Evolutionary conservation across 2,888 invertebrate genomes (phyloP), one percentile per base, ranked within the genome.

Genomic region (Cerastis leucographa): DNA sequence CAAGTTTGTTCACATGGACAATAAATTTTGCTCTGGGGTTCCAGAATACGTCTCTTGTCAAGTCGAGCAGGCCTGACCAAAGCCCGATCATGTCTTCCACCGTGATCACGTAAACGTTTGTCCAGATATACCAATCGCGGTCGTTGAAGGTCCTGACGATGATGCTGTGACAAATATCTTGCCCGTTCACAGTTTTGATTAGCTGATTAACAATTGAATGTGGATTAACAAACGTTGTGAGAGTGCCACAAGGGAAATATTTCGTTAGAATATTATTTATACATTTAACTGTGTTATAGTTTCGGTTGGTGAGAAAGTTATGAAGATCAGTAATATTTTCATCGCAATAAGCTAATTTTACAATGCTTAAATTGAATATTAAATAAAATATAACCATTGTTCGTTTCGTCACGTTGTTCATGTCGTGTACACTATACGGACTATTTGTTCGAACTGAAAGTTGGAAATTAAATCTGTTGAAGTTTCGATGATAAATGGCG

Each of bases 11-110:
- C 8, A 93, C 25, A 59, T 87, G 73, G 2, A 94, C 25, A 44
- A 94, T 88, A 81, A 92, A 91, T 77, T 88, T 89, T 17, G 92
- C 94, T 85, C 86, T 90, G 22, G 94, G 92, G 77, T 94, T 93
- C 94, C 94, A 94, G 76, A 91, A 90, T 42, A 90, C 71, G 76
- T 94, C 93, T 42, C 84, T 89, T 35, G 87, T 84, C 49, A 94
- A 65, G 25, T 85, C 79, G 7, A 80, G 42, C 62, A 94, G 81
- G 35, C 88, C 90, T 68, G 51, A 46, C 51, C 75, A 66, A n/a
- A 94, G 84, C 51, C 90, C 87, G 4, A 56, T 14, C 22, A 86
- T 56, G 78, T 92, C 77, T 79, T 89, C 77, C 11, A 87, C 86
- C 25, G 86, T 84, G 49, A 94, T 91, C 5, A 95, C 78, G 65